These are phyloP conservation scores for Agraylea sexmaculata DNA, from an alignment of 1,140 invertebrate genomes.

Conservation along the genomic window DNA sequence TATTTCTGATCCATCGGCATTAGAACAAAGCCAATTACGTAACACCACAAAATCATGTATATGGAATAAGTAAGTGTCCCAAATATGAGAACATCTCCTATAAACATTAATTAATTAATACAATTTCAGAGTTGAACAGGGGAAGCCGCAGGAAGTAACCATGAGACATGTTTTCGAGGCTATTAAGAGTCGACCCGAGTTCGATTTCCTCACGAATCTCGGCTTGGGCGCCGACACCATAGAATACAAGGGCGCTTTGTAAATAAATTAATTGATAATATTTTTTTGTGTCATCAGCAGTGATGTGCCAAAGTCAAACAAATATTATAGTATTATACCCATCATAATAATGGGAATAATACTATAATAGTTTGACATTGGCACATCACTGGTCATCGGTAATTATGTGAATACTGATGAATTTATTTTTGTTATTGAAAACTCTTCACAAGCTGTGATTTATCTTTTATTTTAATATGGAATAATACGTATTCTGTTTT, in stretches of 20 bases:
- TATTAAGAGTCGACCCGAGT: slow-evolving; percentile 12
- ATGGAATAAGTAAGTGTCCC: slow-evolving; percentile 3
- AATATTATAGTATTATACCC: too few relatives aligned
- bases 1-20: too few relatives aligned
- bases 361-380: too few relatives aligned
- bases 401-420: too few relatives aligned
- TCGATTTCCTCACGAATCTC: slow-evolving; percentile 17
- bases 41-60: background rate
- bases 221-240: slow-evolving; percentile 13
- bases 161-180: slow-evolving; percentile 17
- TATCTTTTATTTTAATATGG: too few relatives aligned
- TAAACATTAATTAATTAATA: background rate
- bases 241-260: slow-evolving; percentile 11
- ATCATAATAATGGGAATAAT: too few relatives aligned
- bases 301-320: too few relatives aligned
- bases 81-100: background rate
- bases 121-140: slow-evolving; percentile 12
- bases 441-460: too few relatives aligned
- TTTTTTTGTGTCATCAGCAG: too few relatives aligned
- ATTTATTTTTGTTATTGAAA: too few relatives aligned
- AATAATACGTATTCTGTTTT: too few relatives aligned
- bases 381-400: too few relatives aligned
- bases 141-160: slow-evolving; percentile 3
- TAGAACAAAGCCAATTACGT: slow-evolving; percentile 14
- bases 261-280: slow-evolving; percentile 1